These are phyloP conservation scores for Drosophila sturtevanti DNA, from an alignment of 1,140 invertebrate species.

Conservation along the genomic window DNA sequence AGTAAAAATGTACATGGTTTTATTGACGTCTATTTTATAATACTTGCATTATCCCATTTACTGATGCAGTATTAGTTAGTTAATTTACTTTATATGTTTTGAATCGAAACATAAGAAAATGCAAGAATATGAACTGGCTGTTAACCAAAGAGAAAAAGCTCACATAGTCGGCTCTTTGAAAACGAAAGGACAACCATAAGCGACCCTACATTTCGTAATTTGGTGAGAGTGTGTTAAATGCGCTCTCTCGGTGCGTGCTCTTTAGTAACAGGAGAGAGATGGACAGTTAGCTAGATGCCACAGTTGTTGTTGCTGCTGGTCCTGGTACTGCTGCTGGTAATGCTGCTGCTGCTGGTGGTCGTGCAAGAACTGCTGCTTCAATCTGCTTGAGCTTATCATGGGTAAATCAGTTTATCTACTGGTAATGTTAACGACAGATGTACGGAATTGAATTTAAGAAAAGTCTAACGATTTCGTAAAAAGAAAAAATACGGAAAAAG, in stretches of 20 bases:
- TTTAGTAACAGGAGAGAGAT: conserved; percentile 64
- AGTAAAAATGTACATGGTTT: too few relatives aligned
- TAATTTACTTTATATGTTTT: too few relatives aligned
- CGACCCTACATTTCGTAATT: conserved; percentile 1
- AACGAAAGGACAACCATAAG: conserved; percentile 5
- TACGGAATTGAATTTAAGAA: conserved; percentile 18
- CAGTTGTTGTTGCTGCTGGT: conserved; percentile 36
- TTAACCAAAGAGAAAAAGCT: not conserved
- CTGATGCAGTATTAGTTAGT: too few relatives aligned
- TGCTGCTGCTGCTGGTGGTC: conserved; percentile 47
- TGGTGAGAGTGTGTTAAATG: conserved; percentile 2
- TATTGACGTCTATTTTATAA: too few relatives aligned
- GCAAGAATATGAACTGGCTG: not conserved
- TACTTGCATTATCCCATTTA: too few relatives aligned
- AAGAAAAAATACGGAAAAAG: not conserved
- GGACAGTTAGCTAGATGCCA: conserved; percentile 62
- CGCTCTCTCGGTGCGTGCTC: conserved; percentile 34
- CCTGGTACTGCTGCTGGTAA: conserved; percentile 39
- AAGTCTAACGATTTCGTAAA: not conserved
- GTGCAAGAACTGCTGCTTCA: conserved; percentile 62
- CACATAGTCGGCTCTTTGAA: not conserved
- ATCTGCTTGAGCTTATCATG: conserved; percentile 65
- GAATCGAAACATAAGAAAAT: too few relatives aligned
- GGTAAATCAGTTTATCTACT: conserved; percentile 70
- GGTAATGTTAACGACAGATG: conserved; percentile 64